Evolutionary conservation across 2,797 vertebrate genomes (phyloP).

Genomic region (Setipinna tenuifilis): DNA sequence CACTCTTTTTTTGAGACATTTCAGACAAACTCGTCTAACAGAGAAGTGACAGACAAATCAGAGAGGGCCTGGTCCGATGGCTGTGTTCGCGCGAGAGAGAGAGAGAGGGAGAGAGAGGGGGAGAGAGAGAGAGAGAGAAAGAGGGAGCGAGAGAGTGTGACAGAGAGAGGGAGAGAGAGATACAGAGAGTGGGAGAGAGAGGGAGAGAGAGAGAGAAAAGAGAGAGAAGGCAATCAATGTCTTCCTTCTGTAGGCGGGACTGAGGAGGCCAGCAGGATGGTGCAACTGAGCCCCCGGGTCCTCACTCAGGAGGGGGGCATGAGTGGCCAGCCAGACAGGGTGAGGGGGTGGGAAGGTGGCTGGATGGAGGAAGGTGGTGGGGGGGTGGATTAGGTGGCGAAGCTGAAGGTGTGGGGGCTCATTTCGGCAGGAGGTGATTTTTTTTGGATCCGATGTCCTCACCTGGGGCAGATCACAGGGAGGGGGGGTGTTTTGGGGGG

Average conservation of each 20-base stretch:
- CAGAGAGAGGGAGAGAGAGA: not conserved
- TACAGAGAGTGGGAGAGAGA: no score
- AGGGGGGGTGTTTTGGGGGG: slow-evolving; percentile 33
- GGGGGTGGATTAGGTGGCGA: slow-evolving; percentile 20
- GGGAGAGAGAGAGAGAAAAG: not conserved
- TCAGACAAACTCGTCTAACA: not conserved
- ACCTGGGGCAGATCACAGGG: slow-evolving; percentile 50
- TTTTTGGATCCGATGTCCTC: slow-evolving; percentile 48
- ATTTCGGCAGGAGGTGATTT: slow-evolving; percentile 42
- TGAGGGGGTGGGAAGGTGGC: no score
- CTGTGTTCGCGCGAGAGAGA: not conserved
- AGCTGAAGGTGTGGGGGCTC: slow-evolving; percentile 29
- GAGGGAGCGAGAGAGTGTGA: not conserved
- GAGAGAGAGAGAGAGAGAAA: no score
- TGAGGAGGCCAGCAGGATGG: not conserved
- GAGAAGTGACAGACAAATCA: slow-evolving; percentile 4
- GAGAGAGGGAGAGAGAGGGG: not conserved
- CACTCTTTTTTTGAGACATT: not conserved
- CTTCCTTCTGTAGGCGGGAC: not conserved
- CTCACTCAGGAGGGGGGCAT: not conserved
- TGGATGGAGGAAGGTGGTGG: no score
- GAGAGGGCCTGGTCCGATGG: not conserved
- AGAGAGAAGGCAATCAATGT: not conserved
- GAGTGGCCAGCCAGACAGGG: not conserved
- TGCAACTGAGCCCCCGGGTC: not conserved